Conservation (phyloP, 2,888 invertebrate genomes). For the Drosophila tripunctata region DNA sequence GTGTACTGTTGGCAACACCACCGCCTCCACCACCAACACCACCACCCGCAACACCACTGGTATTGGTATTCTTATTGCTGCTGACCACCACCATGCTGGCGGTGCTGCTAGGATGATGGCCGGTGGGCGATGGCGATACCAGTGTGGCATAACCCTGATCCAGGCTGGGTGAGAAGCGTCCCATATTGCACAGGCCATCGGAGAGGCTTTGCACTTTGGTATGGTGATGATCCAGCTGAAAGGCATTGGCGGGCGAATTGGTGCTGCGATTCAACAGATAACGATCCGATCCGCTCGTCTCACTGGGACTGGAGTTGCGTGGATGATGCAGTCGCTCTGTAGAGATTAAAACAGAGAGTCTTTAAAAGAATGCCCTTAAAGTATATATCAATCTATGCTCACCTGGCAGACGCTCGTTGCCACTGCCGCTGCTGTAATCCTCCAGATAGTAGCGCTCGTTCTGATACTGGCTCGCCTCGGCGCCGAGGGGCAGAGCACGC, state of each 20-base stretch:
- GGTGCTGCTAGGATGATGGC: slow-evolving; percentile 71
- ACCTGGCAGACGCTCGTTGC: slow-evolving; percentile 81
- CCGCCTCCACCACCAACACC: no score
- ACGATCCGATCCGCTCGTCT: slow-evolving; percentile 84
- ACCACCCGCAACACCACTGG: slow-evolving; percentile 38
- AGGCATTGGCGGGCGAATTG: slow-evolving; percentile 82
- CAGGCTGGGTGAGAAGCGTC: slow-evolving; percentile 87
- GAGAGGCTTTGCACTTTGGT: slow-evolving; percentile 83
- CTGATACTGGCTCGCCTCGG: slow-evolving; percentile 83
- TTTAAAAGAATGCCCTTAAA: no score
- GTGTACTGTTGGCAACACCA: slow-evolving; percentile 57
- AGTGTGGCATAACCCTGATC: slow-evolving; percentile 94
- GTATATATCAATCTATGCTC: no score
- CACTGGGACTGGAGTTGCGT: slow-evolving; percentile 83
- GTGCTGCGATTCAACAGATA: slow-evolving; percentile 82
- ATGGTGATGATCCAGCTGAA: slow-evolving; percentile 82
- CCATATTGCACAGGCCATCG: slow-evolving; percentile 83
- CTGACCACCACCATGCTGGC: slow-evolving; percentile 67
- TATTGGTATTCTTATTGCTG: slow-evolving; percentile 48
- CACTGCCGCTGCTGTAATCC: slow-evolving; percentile 81
- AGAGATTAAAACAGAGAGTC: no score
- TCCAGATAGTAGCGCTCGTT: slow-evolving; percentile 84
- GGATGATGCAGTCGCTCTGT: slow-evolving; percentile 81
- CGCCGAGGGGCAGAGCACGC: slow-evolving; percentile 82
- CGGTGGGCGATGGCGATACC: slow-evolving; percentile 86